Evolutionary conservation across 2,113 vertebrate species (phyloP), one percentile per base, ranked within the genome.

Genomic region (Rhombomys opimus): DNA sequence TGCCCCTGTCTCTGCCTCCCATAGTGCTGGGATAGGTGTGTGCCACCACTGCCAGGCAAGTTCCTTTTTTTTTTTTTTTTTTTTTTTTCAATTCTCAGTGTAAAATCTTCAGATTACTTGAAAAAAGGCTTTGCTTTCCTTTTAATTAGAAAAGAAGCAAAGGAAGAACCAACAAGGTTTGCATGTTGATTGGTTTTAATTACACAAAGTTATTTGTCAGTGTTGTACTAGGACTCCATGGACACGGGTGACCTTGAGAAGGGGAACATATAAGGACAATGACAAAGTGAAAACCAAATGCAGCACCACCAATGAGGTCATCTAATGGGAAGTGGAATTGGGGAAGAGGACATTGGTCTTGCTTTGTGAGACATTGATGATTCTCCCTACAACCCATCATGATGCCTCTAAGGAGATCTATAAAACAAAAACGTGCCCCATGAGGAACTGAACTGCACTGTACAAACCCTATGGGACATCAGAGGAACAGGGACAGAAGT

Each of bases 21-120:
- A 8, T 46, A 73, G 15, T 73, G n/a, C 72, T 38, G n/a, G 72
- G n/a, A 73, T 73, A 73, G 18, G 38, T 18, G n/a, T 18, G 7
- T n/a, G 8, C 72, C n/a, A 38, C n/a, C 18, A 38, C 18, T 38
- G n/a, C 18, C 91, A 10, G 72, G 1, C 50, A 12, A 57, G 57
- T 57, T 57, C 12, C 57, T 57, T 15, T 15, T 57, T 46, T 46
- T 46, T 57, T 57, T 57, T 57, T n/a, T n/a, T n/a, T n/a, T n/a
- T n/a, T n/a, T 46, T 46, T 57, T 57, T 57, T 57, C 13, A 87
- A 80, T 94, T 81, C 67, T 81, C 35, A 32, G 7, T 86, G 82
- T 90, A 91, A 93, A 77, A 88, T 89, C 52, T 95, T 90, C n/a
- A 86, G 9, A 65, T 96, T 93, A 50, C 38, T 72, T 78, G 54